A percentile compares a stretch with the other conserved stretches of the same genome.
Evolutionary conservation across 64 coral and sea anemone genomes (phyloP).

Genomic region (Acropora yongei): DNA sequence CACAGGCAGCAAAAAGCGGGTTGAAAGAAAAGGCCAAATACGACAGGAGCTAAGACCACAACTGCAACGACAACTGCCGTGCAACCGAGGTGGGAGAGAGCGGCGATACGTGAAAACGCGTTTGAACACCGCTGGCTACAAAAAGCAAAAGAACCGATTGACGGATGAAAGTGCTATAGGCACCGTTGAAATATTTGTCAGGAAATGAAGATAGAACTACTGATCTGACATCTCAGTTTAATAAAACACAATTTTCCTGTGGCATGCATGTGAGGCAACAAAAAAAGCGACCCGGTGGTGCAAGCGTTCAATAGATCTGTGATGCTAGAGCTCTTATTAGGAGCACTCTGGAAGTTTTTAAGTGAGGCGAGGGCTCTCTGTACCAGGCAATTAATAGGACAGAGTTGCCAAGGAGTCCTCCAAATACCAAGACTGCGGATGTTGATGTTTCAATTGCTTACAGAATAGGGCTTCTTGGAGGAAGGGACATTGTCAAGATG

Average conservation of each 20-base stretch:
- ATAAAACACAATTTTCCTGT: not conserved
- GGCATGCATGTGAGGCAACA: not conserved
- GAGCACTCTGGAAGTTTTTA: not conserved
- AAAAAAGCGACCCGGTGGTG: not conserved
- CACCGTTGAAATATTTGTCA: not conserved
- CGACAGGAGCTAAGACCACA: conserved; percentile 7
- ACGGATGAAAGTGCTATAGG: conserved; percentile 33
- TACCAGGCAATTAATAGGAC: too few relatives aligned
- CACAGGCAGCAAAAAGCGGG: not conserved
- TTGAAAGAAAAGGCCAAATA: not conserved
- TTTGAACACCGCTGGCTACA: conserved; percentile 16
- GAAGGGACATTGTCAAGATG: too few relatives aligned
- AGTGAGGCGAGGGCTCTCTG: not conserved
- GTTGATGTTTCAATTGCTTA: too few relatives aligned
- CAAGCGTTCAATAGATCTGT: conserved; percentile 28
- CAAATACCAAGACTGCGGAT: too few relatives aligned
- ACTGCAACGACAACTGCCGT: not conserved
- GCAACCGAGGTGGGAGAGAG: not conserved
- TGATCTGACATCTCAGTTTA: not conserved
- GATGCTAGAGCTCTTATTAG: conserved; percentile 29
- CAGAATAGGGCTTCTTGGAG: too few relatives aligned
- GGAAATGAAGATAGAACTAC: conserved; percentile 18
- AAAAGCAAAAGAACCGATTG: conserved; percentile 11
- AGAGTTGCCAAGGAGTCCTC: too few relatives aligned
- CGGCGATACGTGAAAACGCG: not conserved